Evolutionary conservation across 1,140 invertebrate genomes (phyloP), one percentile per base, ranked within the genome.

Genomic region (Chlorops oryzae): DNA sequence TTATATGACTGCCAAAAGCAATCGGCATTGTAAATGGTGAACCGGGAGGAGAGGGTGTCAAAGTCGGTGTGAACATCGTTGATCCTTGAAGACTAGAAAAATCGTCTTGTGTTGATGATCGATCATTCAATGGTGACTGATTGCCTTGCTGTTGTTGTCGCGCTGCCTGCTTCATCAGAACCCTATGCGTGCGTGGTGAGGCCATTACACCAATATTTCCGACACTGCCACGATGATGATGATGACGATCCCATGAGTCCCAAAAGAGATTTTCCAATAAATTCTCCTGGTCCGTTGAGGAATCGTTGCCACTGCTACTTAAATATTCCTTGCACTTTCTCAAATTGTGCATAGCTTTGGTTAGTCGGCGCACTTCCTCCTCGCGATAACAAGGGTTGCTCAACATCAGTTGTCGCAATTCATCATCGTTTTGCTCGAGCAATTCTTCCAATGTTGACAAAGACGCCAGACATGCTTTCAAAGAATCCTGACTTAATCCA

Each of bases 191-290:
- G 15, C 65, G 43, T 5, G 69, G 70, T 2, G 69, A 72, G 13
- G 66, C 47, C 25, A 47, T 58, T 12, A 58, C 24, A 5, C 60
- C 64, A 46, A 64, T 65, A 34, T 66, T 68, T 5, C 62, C 61
- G 21, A 64, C 47, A 50, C 63, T 70, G 24, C 64, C 60, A 17
- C 62, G 62, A 50, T 64, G 57, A 13, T 56, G 49, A 38, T 76
- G 62, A 58, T 81, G 80, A 13, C 80, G 71, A 69, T 94, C 89
- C 90, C 90, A 95, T 1, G 90, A 93, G 73, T 93, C 91, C 93
- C 93, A 96, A 71, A 90, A 92, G 49, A 96, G 77, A 38, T 85
- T 83, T 52, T 63, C 60, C n/a, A 20, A 59, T 54, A 20, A 63
- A 57, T 41, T 4, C 10, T 41, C 21, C 15, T 41, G 13, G 20